Percentiles rank a stretch among this genome's conserved stretches.
These are phyloP conservation scores for Datnioides undecimradiatus DNA, from an alignment of 2,113 vertebrate genomes.

Conservation along the genomic window DNA sequence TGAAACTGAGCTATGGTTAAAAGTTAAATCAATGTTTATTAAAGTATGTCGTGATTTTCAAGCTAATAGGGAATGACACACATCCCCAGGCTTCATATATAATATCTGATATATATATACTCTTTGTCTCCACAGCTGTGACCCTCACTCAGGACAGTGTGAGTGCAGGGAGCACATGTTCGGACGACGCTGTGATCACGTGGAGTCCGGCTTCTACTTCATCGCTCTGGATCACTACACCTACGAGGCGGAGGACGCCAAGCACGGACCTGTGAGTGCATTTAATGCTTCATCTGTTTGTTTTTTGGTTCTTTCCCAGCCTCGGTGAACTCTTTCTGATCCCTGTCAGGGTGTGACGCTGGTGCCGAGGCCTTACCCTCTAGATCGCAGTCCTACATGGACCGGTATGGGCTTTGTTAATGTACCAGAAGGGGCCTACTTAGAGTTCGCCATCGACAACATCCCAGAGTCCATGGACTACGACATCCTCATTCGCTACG, in stretches of 20 bases:
- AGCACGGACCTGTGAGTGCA: conserved; percentile 89
- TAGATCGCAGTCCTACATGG: conserved; percentile 91
- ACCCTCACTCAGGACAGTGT: conserved; percentile 90
- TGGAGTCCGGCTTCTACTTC: conserved; percentile 94
- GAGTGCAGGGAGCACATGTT: conserved; percentile 91
- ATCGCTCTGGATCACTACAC: conserved; percentile 94
- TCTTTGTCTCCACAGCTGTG: conserved; percentile 84
- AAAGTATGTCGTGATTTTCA: too few relatives aligned
- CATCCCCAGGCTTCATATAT: too few relatives aligned
- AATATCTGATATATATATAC: not conserved
- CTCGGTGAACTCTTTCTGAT: not conserved
- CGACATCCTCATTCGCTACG: conserved; percentile 93
- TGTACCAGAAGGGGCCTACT: conserved; percentile 90
- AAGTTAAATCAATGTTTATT: too few relatives aligned
- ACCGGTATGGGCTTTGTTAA: conserved; percentile 93
- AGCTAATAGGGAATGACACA: too few relatives aligned
- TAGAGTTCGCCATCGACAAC: conserved; percentile 92
- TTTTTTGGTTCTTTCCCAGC: too few relatives aligned
- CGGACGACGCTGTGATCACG: conserved; percentile 90
- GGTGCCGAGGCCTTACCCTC: conserved; percentile 87
- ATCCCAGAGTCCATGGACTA: conserved; percentile 97
- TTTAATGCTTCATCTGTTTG: too few relatives aligned
- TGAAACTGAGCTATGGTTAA: too few relatives aligned
- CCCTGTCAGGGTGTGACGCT: conserved; percentile 87
- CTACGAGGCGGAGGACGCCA: conserved; percentile 93